Evolutionary conservation across 2,797 vertebrate species (phyloP).

Genomic region (Anableps anableps): DNA sequence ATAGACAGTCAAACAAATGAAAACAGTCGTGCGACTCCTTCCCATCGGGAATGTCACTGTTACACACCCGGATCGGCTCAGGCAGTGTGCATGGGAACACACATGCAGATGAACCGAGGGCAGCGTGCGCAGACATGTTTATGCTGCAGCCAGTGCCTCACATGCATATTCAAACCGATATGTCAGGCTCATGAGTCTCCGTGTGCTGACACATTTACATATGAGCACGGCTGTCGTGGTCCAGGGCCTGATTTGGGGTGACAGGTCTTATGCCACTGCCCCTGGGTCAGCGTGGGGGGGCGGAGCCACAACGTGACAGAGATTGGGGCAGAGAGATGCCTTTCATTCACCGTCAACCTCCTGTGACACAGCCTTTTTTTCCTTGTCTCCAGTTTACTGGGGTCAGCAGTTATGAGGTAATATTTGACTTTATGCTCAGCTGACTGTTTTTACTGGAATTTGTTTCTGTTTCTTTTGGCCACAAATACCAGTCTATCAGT

Average conservation of each 20-base stretch:
- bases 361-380: constrained; percentile 35
- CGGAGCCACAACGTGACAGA: constrained; percentile 65
- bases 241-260: constrained; percentile 63
- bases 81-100: constrained; percentile 30
- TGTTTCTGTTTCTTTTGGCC: constrained; percentile 18
- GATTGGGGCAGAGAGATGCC: constrained; percentile 34
- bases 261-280: constrained; percentile 74
- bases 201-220: constrained; percentile 75
- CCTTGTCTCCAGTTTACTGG: neutral
- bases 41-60: constrained; percentile 81
- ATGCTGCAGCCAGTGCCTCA: constrained; percentile 60
- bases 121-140: constrained; percentile 49
- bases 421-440: constrained; percentile 6
- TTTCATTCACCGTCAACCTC: constrained; percentile 58
- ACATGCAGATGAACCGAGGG: constrained; percentile 28
- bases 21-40: constrained; percentile 75
- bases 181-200: constrained; percentile 57
- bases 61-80: constrained; percentile 56
- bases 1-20: constrained; percentile 57
- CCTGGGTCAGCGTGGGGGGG: constrained; percentile 60
- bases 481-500: neutral
- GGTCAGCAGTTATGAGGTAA: constrained; percentile 18
- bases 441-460: constrained; percentile 31
- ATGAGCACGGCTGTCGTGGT: constrained; percentile 56
- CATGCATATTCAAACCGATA: constrained; percentile 74